These are phyloP conservation scores for Pimephales promelas DNA, from an alignment of 2,113 vertebrate species.

Conservation along the genomic window DNA sequence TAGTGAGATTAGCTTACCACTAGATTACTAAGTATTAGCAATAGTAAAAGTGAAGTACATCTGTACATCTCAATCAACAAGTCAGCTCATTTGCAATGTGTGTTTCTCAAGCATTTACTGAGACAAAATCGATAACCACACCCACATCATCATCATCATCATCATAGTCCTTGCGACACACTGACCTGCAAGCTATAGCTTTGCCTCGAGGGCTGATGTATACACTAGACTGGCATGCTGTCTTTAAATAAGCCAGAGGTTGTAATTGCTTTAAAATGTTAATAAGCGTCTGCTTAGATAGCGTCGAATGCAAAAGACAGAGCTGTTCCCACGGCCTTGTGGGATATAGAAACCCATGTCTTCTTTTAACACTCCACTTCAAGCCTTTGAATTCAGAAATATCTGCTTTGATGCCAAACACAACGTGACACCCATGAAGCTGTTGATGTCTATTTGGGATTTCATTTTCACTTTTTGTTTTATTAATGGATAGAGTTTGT, in stretches of 20 bases:
- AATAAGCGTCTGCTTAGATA: conserved; percentile 63
- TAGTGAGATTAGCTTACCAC: no score
- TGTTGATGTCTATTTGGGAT: conserved; percentile 70
- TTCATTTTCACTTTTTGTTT: conserved; percentile 56
- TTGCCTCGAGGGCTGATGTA: not conserved
- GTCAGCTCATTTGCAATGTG: not conserved
- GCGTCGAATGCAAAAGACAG: conserved; percentile 64
- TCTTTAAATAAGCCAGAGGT: conserved; percentile 65
- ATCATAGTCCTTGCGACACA: not conserved
- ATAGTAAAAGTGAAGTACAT: not conserved
- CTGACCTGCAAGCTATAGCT: not conserved
- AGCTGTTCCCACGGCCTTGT: conserved; percentile 60
- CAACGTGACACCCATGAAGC: conserved; percentile 66
- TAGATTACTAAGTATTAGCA: no score
- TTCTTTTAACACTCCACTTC: conserved; percentile 57
- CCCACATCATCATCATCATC: not conserved
- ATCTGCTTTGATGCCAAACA: conserved; percentile 70
- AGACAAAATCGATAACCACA: not conserved
- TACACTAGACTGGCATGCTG: conserved; percentile 50
- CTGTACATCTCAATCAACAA: not conserved
- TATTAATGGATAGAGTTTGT: not conserved
- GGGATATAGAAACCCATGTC: conserved; percentile 53
- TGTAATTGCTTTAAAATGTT: conserved; percentile 68
- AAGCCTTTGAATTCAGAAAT: conserved; percentile 73
- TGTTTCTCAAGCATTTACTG: no score